Conservation (phyloP, 2,888 invertebrate species). For the Synergus umbraculus region DNA sequence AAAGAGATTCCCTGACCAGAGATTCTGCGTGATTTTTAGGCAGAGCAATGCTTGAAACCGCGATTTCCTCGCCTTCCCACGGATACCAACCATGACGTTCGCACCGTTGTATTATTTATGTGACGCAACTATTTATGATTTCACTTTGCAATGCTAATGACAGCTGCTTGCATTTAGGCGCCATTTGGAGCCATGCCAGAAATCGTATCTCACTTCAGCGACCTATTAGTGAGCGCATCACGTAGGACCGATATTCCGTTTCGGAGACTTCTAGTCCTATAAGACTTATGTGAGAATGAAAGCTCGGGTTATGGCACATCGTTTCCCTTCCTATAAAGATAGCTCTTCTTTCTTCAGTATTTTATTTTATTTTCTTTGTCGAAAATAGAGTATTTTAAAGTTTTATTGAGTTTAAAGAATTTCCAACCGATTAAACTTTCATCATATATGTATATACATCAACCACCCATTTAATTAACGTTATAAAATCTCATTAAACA, state of each 20-base stretch:
- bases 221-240: conserved; percentile 61
- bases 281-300: conserved; percentile 13
- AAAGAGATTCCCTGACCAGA: conserved; percentile 13
- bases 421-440: not conserved
- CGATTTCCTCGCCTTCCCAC: conserved; percentile 39
- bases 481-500: not conserved
- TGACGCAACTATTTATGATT: conserved; percentile 58
- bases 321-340: not conserved
- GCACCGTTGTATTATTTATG: conserved; percentile 45
- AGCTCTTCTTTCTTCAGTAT: not conserved
- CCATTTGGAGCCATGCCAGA: conserved; percentile 67
- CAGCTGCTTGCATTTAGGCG: conserved; percentile 61
- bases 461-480: not conserved
- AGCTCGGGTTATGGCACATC: conserved; percentile 6
- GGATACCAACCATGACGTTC: conserved; percentile 12
- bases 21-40: conserved; percentile 28
- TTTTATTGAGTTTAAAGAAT: not conserved
- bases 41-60: conserved; percentile 20
- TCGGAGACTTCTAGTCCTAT: conserved; percentile 44
- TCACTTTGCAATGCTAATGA: conserved; percentile 71
- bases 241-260: conserved; percentile 61
- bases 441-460: not conserved
- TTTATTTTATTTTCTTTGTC: not conserved
- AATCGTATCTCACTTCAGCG: conserved; percentile 52
- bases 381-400: too few relatives aligned